A percentile compares a stretch with the other conserved stretches of the same genome.
These are phyloP conservation scores for Oreochromis niloticus DNA, from an alignment of 2,113 vertebrate species.

Conservation along the genomic window DNA sequence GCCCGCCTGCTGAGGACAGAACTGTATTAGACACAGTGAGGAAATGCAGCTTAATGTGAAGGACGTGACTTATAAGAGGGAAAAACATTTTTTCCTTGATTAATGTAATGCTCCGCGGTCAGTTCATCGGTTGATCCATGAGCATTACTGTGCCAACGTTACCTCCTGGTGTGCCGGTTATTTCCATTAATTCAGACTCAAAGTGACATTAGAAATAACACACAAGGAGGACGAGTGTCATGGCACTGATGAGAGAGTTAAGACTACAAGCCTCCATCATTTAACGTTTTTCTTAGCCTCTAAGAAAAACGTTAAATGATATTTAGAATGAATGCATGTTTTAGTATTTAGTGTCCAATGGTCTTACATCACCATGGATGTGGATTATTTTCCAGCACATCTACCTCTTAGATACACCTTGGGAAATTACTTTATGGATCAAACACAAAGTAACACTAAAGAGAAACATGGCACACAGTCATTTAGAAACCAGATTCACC, in stretches of 20 bases:
- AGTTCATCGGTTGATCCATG: background rate
- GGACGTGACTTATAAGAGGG: slow-evolving; percentile 10
- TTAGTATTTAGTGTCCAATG: background rate
- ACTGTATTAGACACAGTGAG: background rate
- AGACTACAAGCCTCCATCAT: background rate
- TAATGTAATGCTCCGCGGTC: background rate
- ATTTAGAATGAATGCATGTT: background rate
- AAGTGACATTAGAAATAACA: background rate
- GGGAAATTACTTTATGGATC: background rate
- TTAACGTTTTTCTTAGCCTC: too few relatives aligned
- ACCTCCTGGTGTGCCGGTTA: background rate
- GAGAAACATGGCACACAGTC: background rate
- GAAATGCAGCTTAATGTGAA: slow-evolving; percentile 23
- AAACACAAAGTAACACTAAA: background rate
- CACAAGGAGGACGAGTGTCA: background rate
- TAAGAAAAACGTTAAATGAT: background rate
- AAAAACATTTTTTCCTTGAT: slow-evolving; percentile 9
- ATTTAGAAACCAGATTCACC: background rate
- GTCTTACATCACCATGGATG: background rate
- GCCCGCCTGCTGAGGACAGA: slow-evolving; percentile 10
- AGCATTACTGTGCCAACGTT: background rate
- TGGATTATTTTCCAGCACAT: background rate
- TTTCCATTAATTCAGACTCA: background rate
- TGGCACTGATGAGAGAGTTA: background rate
- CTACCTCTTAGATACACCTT: background rate